These are phyloP conservation scores for Emmelina monodactyla DNA, from an alignment of 2,888 invertebrate species.

Conservation along the genomic window DNA sequence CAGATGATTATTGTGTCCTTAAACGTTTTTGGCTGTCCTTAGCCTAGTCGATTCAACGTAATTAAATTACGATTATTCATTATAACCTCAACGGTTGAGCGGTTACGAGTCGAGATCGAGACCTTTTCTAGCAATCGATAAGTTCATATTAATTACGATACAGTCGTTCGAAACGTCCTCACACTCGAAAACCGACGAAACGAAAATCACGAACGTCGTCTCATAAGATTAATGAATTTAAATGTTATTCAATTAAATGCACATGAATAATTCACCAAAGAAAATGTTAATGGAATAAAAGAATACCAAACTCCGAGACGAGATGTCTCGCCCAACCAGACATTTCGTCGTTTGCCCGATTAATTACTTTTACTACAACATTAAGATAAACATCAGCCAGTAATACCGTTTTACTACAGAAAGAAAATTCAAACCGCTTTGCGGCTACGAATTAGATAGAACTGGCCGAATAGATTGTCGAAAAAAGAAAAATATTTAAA, in stretches of 20 bases:
- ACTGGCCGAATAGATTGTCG: too few relatives aligned
- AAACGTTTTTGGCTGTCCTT: too few relatives aligned
- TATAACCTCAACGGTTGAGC: too few relatives aligned
- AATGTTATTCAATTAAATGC: conserved; percentile 59
- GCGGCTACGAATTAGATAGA: too few relatives aligned
- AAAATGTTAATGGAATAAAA: conserved; percentile 33
- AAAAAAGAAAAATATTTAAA: too few relatives aligned
- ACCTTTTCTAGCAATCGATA: neutral
- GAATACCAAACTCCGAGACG: conserved; percentile 38
- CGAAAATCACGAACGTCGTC: conserved; percentile 16
- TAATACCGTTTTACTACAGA: too few relatives aligned
- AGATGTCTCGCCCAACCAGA: conserved; percentile 27
- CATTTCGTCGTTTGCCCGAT: conserved; percentile 23
- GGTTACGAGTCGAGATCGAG: too few relatives aligned
- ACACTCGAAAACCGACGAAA: conserved; percentile 9
- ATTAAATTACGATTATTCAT: too few relatives aligned
- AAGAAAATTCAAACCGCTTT: too few relatives aligned
- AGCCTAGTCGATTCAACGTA: too few relatives aligned
- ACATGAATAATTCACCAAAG: conserved; percentile 56
- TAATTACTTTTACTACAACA: conserved; percentile 30
- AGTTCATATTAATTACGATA: neutral
- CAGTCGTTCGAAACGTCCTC: neutral
- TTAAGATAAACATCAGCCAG: conserved; percentile 3
- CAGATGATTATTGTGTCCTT: too few relatives aligned
- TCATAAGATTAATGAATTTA: conserved; percentile 44